These are phyloP conservation scores for Silurus aristotelis DNA, from an alignment of 2,797 vertebrate species.

Conservation along the genomic window DNA sequence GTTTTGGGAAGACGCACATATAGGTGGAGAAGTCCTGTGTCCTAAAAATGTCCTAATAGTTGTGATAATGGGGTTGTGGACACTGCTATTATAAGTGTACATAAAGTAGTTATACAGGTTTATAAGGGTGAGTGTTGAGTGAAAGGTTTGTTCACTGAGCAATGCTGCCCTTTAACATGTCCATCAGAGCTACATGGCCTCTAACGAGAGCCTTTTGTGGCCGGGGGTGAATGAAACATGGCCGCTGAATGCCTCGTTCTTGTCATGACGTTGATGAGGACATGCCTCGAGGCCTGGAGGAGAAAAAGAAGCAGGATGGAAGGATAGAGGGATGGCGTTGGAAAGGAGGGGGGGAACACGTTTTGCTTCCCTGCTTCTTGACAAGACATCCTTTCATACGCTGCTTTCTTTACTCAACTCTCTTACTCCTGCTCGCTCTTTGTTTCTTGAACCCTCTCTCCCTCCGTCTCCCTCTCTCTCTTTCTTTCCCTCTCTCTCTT, in stretches of 20 bases:
- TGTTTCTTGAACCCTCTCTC: slow-evolving; percentile 65
- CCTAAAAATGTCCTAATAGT: too few species aligned
- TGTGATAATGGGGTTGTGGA: neutral
- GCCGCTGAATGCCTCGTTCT: slow-evolving; percentile 62
- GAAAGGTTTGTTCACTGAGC: slow-evolving; percentile 6
- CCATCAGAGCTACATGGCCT: slow-evolving; percentile 43
- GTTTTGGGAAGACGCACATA: too few species aligned
- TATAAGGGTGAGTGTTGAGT: neutral
- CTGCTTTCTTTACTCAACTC: slow-evolving; percentile 40
- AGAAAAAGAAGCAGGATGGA: slow-evolving; percentile 19
- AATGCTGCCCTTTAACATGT: slow-evolving; percentile 38
- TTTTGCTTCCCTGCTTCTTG: slow-evolving; percentile 69
- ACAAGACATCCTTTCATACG: slow-evolving; percentile 75
- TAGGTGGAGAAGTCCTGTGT: too few species aligned
- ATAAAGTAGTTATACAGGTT: neutral
- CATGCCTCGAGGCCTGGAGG: slow-evolving; percentile 59
- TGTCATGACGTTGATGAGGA: slow-evolving; percentile 59
- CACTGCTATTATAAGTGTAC: neutral
- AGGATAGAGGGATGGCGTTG: slow-evolving; percentile 30
- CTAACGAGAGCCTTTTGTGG: slow-evolving; percentile 48
- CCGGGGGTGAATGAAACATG: slow-evolving; percentile 35
- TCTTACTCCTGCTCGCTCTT: neutral
- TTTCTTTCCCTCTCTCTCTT: neutral
- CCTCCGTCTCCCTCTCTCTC: slow-evolving; percentile 60
- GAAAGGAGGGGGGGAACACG: slow-evolving; percentile 45